Evolutionary conservation across 2,888 invertebrate genomes (phyloP).

Genomic region (Parnassius smintheus): DNA sequence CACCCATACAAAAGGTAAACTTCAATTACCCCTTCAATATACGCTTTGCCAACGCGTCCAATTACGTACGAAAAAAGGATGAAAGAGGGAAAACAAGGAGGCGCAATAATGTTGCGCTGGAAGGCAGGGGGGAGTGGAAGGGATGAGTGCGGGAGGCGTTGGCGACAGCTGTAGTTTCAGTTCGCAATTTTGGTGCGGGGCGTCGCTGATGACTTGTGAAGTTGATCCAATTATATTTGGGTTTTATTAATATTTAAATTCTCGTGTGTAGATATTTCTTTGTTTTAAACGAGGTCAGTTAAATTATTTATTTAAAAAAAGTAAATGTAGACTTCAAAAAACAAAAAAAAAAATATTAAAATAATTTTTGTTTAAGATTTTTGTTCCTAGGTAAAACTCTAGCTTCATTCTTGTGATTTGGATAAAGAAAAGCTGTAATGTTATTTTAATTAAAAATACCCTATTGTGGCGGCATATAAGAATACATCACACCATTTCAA

Average conservation of each 20-base stretch:
- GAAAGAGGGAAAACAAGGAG: conserved; percentile 30
- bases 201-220: neutral
- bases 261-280: no score
- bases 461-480: no score
- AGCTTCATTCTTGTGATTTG: no score
- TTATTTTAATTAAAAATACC: no score
- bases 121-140: conserved; percentile 14
- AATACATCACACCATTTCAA: no score
- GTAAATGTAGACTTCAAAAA: no score
- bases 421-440: no score
- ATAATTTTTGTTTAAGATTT: no score
- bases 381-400: no score
- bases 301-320: no score
- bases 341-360: no score
- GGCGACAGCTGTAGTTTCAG: conserved; percentile 38
- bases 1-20: conserved; percentile 26
- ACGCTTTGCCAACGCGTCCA: conserved; percentile 30
- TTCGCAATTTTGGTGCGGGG: conserved; percentile 8
- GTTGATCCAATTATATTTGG: conserved; percentile 2
- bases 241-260: neutral
- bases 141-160: conserved; percentile 18
- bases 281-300: no score
- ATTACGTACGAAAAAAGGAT: conserved; percentile 32
- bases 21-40: conserved; percentile 30
- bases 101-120: conserved; percentile 29